Conservation (phyloP, 2,113 vertebrate species). For the Fukomys damarensis region DNA sequence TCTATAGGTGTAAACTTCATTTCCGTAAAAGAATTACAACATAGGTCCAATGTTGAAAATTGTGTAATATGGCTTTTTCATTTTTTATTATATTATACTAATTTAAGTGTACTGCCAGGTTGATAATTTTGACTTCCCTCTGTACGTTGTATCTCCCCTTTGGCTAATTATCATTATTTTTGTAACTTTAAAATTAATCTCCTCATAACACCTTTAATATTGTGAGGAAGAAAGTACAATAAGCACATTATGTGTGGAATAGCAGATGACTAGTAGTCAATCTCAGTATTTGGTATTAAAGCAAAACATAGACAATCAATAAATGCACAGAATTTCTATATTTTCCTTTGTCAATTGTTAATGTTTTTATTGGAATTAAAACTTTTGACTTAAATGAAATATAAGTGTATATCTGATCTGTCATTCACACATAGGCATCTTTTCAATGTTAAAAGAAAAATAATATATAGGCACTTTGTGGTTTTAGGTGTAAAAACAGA, state of each 20-base stretch:
- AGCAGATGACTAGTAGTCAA: neutral
- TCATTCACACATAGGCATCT: neutral
- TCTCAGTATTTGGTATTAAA: constrained; percentile 29
- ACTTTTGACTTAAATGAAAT: constrained; percentile 2
- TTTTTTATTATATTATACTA: constrained; percentile 35
- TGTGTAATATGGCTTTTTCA: neutral
- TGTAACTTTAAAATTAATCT: neutral
- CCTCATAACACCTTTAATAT: neutral
- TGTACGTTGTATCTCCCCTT: neutral
- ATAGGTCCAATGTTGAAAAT: neutral
- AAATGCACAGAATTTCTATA: neutral
- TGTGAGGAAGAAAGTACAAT: neutral
- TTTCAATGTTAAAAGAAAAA: constrained; percentile 2
- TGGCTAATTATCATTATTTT: constrained; percentile 27
- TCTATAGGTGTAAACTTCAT: neutral
- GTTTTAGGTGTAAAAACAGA: constrained; percentile 22
- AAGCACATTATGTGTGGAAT: neutral
- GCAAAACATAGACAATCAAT: neutral
- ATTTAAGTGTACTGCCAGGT: neutral
- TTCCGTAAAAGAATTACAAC: constrained; percentile 11
- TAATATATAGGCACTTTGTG: neutral
- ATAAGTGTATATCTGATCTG: neutral
- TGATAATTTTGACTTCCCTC: neutral
- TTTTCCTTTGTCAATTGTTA: neutral
- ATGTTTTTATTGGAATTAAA: constrained; percentile 5